Percentiles rank a stretch among this genome's conserved stretches.
These are phyloP conservation scores for Clupea harengus DNA, from an alignment of 2,113 vertebrate genomes.

Conservation along the genomic window DNA sequence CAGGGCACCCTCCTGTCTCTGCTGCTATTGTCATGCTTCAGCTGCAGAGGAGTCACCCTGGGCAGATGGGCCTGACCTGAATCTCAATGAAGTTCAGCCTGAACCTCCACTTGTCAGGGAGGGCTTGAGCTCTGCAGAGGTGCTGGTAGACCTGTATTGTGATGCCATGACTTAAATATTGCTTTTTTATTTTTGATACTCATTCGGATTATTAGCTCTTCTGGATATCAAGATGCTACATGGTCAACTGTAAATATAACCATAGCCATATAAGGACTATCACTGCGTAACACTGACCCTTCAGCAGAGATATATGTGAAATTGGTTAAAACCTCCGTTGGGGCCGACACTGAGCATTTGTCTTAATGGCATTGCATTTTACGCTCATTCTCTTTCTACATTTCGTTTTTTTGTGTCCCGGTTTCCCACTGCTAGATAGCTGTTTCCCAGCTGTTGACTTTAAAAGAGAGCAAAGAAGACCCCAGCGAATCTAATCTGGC, in stretches of 20 bases:
- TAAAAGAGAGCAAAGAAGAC: not conserved
- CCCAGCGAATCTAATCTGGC: not conserved
- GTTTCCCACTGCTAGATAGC: slow-evolving; percentile 8
- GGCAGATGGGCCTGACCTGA: not conserved
- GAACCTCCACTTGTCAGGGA: not conserved
- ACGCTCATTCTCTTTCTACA: not conserved
- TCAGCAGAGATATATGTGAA: not conserved
- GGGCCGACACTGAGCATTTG: not conserved
- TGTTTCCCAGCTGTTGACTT: not conserved
- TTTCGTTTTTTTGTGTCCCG: not conserved
- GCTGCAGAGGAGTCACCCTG: slow-evolving; percentile 1
- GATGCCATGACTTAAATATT: not conserved
- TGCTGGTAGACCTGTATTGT: not conserved
- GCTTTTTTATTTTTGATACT: not conserved
- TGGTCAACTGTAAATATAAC: too few relatives aligned
- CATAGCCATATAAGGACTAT: too few relatives aligned
- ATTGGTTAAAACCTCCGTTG: not conserved
- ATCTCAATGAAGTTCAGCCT: slow-evolving; percentile 20
- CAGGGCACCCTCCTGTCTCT: slow-evolving; percentile 3
- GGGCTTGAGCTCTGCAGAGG: not conserved
- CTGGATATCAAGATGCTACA: too few relatives aligned
- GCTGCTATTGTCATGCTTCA: slow-evolving; percentile 10
- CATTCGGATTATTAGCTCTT: not conserved
- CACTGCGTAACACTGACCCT: not conserved
- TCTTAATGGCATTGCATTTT: not conserved